These are phyloP conservation scores for Solen grandis DNA, from an alignment of 1,140 invertebrate genomes.

Conservation along the genomic window DNA sequence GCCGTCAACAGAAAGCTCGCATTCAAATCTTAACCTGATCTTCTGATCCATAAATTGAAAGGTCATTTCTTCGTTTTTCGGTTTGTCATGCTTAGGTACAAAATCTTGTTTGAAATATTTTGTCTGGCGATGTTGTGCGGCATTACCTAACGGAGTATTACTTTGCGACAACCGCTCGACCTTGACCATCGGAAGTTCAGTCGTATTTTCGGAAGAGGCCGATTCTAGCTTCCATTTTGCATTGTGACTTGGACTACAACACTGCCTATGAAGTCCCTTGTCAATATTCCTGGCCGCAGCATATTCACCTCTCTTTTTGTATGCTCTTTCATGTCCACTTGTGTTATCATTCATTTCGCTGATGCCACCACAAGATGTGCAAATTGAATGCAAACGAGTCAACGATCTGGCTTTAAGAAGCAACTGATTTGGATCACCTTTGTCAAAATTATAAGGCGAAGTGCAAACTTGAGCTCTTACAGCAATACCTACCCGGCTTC, in stretches of 20 bases:
- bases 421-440: slow-evolving; percentile 5
- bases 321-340: not conserved
- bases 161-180: not conserved
- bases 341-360: not conserved
- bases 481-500: slow-evolving; percentile 1
- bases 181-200: not conserved
- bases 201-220: not conserved
- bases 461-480: slow-evolving; percentile 9
- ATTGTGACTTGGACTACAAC: not conserved
- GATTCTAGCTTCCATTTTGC: slow-evolving; percentile 17
- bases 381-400: slow-evolving; percentile 5
- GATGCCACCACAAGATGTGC: slow-evolving; percentile 28
- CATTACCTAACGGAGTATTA: not conserved
- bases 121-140: no score
- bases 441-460: slow-evolving; percentile 42
- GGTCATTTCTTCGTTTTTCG: slow-evolving; percentile 18
- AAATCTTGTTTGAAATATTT: not conserved
- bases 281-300: not conserved
- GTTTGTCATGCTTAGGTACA: not conserved
- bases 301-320: not conserved
- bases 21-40: slow-evolving; percentile 11
- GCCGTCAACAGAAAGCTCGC: not conserved
- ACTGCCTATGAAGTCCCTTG: not conserved
- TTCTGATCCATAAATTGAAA: slow-evolving; percentile 6
- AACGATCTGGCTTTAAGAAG: slow-evolving; percentile 7